Base-by-base conservation (phyloP, 2,797 vertebrate genomes). In the Peromyscus melanophrys region DNA sequence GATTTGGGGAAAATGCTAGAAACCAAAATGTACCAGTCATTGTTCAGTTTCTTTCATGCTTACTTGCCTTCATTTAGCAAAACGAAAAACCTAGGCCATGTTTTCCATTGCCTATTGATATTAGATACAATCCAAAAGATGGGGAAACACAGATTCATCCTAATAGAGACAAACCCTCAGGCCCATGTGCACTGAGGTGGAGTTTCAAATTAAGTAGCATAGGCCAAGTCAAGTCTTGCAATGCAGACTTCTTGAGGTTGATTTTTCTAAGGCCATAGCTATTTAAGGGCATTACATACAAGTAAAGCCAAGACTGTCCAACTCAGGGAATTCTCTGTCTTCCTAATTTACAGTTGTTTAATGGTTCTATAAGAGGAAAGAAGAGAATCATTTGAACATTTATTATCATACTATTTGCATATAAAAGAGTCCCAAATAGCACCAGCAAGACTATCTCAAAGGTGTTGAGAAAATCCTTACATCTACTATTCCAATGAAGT, bases 41-140 rank as follows among this genome's bases (percentile, higher is more conserved):
- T 71, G 25, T 55, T 43, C 89, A 59, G 67, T 84, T 61, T 10
- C 43, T 93, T 84, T 83, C 27, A 43, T 81, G 57, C 25, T 92
- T 88, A 71, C 4, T 57, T 75, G 80, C 25, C 52, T 95, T 65
- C 65, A 59, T 49, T 94, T 81, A 82, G 73, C 19, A 69, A 83
- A 92, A 78, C 55, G 17, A 61, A 92, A 92, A 94, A 37, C 34
- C 25, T 59, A 40, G 92, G 9, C 69, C 14, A 59, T 1, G 12
- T 4, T 43, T 95, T 94, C 85, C 43, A 52, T 77, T 88, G 84
- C 92, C 88, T 46, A 7, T 49, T 82, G 89, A 8, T 57, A 78
- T 77, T 52, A 61, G 14, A 80, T n/a, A 52, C 0, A 49, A 29
- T 76, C 6, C 8, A 85, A 89, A 96, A 65, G 34, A 84, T 23